Percentiles rank a stretch among this genome's conserved stretches.
Evolutionary conservation across 2,113 vertebrate genomes (phyloP).

Genomic region (Chrysemys picta): DNA sequence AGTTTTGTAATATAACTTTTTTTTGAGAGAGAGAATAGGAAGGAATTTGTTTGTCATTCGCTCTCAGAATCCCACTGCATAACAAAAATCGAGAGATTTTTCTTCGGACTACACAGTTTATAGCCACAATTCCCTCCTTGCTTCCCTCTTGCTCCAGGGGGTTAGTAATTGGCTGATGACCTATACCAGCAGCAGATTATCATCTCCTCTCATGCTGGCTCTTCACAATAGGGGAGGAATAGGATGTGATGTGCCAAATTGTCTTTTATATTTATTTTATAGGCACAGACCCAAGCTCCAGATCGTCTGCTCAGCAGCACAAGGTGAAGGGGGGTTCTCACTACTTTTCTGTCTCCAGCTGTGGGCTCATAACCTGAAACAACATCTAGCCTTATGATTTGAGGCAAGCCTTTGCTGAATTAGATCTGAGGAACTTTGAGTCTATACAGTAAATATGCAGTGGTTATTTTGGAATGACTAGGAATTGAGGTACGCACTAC

Average conservation of each 20-base stretch:
- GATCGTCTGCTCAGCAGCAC: background rate
- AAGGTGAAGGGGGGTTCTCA: background rate
- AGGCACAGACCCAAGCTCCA: background rate
- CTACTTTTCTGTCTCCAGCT: background rate
- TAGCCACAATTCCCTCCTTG: background rate
- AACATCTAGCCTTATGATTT: background rate
- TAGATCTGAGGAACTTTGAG: background rate
- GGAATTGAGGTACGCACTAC: background rate
- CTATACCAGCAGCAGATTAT: background rate
- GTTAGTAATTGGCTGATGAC: slow-evolving; percentile 6
- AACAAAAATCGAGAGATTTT: background rate
- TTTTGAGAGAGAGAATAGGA: background rate
- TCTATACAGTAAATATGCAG: slow-evolving; percentile 3
- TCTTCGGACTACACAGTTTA: background rate
- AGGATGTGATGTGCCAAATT: background rate
- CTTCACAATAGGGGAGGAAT: background rate
- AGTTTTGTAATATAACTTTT: background rate
- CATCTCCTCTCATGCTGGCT: background rate
- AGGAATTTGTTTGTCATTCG: background rate
- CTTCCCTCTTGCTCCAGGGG: background rate
- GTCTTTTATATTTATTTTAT: background rate
- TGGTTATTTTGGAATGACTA: background rate
- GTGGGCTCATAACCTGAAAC: background rate
- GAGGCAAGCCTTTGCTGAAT: background rate
- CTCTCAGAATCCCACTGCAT: slow-evolving; percentile 6